Percentiles rank a stretch among this genome's conserved stretches.
Conservation (phyloP, 2,113 vertebrate genomes). For the Prinia subflava region DNA sequence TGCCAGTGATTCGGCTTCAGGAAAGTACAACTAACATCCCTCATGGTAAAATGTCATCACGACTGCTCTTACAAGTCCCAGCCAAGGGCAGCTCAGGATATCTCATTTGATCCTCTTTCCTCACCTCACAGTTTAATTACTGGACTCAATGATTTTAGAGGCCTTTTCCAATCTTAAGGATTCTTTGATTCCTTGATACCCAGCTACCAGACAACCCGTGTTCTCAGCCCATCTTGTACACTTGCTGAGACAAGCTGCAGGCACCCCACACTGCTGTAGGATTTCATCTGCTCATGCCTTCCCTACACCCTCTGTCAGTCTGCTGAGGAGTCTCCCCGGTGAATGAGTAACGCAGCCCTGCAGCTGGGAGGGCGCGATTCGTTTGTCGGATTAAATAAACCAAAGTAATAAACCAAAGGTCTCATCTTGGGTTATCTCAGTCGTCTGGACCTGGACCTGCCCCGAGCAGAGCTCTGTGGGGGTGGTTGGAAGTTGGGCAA, state of each 20-base stretch:
- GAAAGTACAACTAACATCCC: neutral
- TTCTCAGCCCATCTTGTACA: neutral
- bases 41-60: neutral
- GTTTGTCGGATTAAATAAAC: neutral
- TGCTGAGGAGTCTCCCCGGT: accelerated
- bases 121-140: neutral
- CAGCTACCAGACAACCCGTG: neutral
- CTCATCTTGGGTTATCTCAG: neutral
- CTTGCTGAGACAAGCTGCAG: accelerated
- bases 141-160: neutral
- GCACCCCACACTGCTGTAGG: neutral
- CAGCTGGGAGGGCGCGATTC: neutral
- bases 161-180: neutral
- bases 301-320: accelerated
- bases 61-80: neutral
- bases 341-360: neutral
- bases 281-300: neutral
- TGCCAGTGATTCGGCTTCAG: neutral
- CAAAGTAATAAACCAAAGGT: neutral
- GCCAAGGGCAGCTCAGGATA: neutral
- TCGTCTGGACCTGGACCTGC: neutral
- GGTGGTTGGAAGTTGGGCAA: neutral
- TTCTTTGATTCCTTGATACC: neutral
- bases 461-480: neutral
- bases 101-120: neutral